Conservation (phyloP, 1,140 invertebrate genomes). For the Drosophila pectinifera region DNA sequence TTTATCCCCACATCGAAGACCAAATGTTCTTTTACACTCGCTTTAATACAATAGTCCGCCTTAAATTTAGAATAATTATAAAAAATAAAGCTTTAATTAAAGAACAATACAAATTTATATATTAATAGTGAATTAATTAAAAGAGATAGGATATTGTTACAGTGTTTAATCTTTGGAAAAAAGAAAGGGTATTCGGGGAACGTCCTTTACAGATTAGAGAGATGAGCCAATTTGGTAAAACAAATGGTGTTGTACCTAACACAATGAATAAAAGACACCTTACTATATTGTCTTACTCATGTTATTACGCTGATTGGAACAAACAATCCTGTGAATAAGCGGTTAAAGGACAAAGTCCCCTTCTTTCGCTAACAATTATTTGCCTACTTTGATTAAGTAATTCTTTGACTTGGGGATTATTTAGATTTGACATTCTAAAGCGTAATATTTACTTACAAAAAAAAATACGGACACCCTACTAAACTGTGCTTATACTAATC, state of each 20-base stretch:
- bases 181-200: slow-evolving; percentile 6
- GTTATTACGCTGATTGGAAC: slow-evolving; percentile 42
- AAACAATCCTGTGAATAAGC: slow-evolving; percentile 22
- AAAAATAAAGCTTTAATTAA: neutral
- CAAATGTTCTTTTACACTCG: slow-evolving; percentile 8
- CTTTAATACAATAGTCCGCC: neutral
- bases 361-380: slow-evolving; percentile 23
- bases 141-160: no score
- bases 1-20: slow-evolving; percentile 1
- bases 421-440: slow-evolving; percentile 14
- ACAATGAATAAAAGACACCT: slow-evolving; percentile 44
- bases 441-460: neutral
- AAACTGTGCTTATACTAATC: neutral
- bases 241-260: slow-evolving; percentile 45
- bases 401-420: slow-evolving; percentile 28
- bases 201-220: neutral
- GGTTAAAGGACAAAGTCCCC: slow-evolving; percentile 5
- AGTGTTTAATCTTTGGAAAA: no score
- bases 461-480: neutral
- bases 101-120: neutral
- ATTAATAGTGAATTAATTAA: neutral
- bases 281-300: slow-evolving; percentile 30
- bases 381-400: slow-evolving; percentile 25
- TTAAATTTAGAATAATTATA: neutral
- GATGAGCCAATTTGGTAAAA: slow-evolving; percentile 28